Evolutionary conservation across 2,113 vertebrate species (phyloP).

Genomic region (Etheostoma spectabile): DNA sequence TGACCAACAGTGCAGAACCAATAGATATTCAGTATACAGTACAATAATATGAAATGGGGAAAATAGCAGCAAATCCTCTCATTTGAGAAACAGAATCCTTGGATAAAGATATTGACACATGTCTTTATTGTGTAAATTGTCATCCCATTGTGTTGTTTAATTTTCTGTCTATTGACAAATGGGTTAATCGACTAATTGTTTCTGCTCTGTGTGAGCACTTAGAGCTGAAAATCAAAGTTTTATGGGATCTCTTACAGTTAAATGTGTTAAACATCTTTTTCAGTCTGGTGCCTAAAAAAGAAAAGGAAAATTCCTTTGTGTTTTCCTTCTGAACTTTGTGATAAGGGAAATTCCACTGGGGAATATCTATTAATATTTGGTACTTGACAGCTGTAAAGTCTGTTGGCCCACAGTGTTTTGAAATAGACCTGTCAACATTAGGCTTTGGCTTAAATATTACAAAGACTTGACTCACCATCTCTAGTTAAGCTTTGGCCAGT

Average conservation of each 20-base stretch:
- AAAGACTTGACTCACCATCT: conserved; percentile 11
- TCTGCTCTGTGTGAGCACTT: neutral
- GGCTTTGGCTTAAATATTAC: conserved; percentile 8
- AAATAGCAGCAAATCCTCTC: neutral
- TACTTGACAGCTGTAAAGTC: neutral
- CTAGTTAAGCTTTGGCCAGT: neutral
- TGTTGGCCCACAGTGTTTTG: neutral
- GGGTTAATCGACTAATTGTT: no score
- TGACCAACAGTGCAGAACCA: neutral
- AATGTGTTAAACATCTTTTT: neutral
- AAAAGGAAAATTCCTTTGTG: neutral
- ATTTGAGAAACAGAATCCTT: neutral
- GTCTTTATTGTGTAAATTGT: neutral
- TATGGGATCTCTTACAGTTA: neutral
- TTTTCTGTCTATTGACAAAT: neutral
- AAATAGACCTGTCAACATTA: neutral
- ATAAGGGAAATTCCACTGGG: neutral
- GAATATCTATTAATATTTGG: neutral
- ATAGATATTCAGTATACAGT: neutral
- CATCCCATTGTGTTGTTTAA: neutral
- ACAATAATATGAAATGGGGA: neutral
- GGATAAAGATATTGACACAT: neutral
- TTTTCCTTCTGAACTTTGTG: neutral
- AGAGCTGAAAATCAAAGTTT: neutral
- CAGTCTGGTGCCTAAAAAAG: neutral